Evolutionary conservation across 2,888 invertebrate species (phyloP).

Genomic region (Torymus tubicola): DNA sequence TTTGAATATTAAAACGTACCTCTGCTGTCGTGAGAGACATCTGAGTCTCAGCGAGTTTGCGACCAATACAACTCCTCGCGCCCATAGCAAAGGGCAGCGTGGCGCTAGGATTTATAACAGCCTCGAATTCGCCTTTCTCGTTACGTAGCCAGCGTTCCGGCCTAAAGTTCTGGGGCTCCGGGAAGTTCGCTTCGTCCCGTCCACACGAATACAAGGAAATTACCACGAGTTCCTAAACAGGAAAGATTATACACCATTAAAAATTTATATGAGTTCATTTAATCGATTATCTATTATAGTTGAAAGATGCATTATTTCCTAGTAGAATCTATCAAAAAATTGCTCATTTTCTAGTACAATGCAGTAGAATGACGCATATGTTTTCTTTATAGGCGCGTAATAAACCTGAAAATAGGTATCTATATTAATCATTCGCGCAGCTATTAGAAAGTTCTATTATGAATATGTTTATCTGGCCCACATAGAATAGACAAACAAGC

Average conservation of each 20-base stretch:
- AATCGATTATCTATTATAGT: too few species aligned
- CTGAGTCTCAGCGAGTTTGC: slow-evolving; percentile 87
- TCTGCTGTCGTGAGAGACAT: slow-evolving; percentile 82
- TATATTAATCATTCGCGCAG: too few species aligned
- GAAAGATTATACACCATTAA: background rate
- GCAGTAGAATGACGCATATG: too few species aligned
- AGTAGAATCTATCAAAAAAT: too few species aligned
- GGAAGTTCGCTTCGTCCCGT: slow-evolving; percentile 84
- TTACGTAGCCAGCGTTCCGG: slow-evolving; percentile 88
- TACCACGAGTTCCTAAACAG: slow-evolving; percentile 84
- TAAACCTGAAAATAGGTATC: too few species aligned
- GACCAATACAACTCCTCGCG: slow-evolving; percentile 89
- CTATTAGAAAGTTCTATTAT: too few species aligned
- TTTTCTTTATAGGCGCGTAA: too few species aligned
- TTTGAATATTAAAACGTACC: slow-evolving; percentile 75
- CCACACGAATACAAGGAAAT: slow-evolving; percentile 92
- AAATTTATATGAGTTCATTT: background rate
- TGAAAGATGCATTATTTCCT: too few species aligned
- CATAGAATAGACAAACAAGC: too few species aligned
- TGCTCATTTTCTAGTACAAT: too few species aligned
- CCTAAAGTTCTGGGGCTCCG: slow-evolving; percentile 82
- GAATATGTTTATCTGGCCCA: too few species aligned
- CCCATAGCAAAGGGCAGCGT: slow-evolving; percentile 91
- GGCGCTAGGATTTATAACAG: slow-evolving; percentile 81
- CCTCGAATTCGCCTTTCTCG: slow-evolving; percentile 75